Base-by-base conservation (phyloP, 92 coral and sea anemone genomes). In the Parazoanthus atlanticus region DNA sequence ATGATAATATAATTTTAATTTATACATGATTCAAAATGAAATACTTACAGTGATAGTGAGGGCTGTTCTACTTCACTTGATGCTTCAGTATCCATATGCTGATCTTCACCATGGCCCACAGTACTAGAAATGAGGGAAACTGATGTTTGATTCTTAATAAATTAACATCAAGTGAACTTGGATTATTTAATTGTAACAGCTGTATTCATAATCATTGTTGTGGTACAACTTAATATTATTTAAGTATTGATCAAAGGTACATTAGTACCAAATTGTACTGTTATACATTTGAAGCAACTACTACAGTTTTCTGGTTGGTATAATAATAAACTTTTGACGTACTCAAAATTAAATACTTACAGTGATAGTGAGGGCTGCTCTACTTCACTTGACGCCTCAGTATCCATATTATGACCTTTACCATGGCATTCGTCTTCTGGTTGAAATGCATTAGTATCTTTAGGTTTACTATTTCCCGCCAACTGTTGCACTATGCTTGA, bases 51-150 rank as follows among this genome's bases (percentile, higher is more conserved):
- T 76, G 80, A 85, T 5, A 79, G 54, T 56, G 84, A 79, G 84
- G 84, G 84, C 70, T 7, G 84, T 30, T 23, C 84, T 79, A 31
- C 71, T 79, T 54, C 67, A 79, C 67, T 49, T 79, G 84, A 56
- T 79, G 84, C 84, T 29, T 79, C 84, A 40, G 58, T 76, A 25
- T 38, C 80, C 80, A 76, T 76, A 75, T 75, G 28, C 79, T 75
- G 79, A 75, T 23, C 26, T 13, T 3, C 30, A 75, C 23, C 79
- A 12, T 34, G 79, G 52, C 26, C 34, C 2, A 61, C 43, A 38
- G 43, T 38, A 38, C 43, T 38, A 38, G 43, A 38, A 38, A 38
- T 38, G 43, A 38, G 6, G 43, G 43, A 38, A 38, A 38, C 43
- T 38, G 43, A 38, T 38, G 43, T 38, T 38, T 38, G 43, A 38